Base-by-base conservation (phyloP, 2,888 invertebrate genomes). In the Tetragonula carbonaria region DNA sequence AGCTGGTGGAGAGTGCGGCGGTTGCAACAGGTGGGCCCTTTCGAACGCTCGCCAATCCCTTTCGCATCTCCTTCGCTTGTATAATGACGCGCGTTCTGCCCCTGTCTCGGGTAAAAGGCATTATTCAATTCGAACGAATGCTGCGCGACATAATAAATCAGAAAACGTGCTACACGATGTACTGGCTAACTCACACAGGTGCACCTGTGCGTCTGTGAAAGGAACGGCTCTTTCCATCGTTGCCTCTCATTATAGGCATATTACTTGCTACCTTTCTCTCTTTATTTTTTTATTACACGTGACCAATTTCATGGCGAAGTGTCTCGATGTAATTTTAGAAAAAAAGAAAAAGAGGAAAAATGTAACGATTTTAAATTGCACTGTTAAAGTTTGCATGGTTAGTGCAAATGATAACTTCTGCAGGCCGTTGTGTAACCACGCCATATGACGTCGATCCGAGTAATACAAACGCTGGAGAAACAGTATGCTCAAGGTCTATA, bases 1-100 rank as follows among this genome's bases (percentile, higher is more conserved):
- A 53, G 50, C 57, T 77, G 50, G 63, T 53, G 28, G 23, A 63
- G 74, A 79, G 81, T 72, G 67, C 74, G 74, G 84, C 86, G 77
- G 87, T 88, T 84, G 93, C 93, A 93, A 93, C 93, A 93, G 93
- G 93, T 93, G 93, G 93, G 91, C 91, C 90, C 91, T 92, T 93
- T 90, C 86, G 88, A 85, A 84, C 88, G 87, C 87, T 87, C 89
- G 88, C 87, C 86, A 87, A 89, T 90, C 88, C 87, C 88, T 88
- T 88, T 87, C 78, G 73, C 88, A 78, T 74, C 90, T 83, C 87
- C 84, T 84, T 78, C 57, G 68, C 78, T 80, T 90, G 82, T 88
- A 82, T 91, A 91, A 89, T 88, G 86, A 88, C 70, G 74, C 68
- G 50, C 55, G 74, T 33, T 51, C 74, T 51, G 63, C 57, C 66